Conservation (phyloP, 2,888 invertebrate species). For the Chironomus tentans region DNA sequence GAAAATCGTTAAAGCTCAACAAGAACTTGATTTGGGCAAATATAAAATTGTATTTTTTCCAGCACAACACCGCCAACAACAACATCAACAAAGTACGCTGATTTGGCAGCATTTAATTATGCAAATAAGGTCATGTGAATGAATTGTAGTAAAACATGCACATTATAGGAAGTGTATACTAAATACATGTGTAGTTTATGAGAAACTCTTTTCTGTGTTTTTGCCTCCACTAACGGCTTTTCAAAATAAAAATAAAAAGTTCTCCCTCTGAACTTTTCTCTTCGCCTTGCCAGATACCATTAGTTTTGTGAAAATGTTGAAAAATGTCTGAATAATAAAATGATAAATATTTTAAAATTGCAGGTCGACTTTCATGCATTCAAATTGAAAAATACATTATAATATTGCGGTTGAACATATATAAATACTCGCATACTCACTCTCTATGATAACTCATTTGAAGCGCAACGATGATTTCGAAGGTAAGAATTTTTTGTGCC, state of each 20-base stretch:
- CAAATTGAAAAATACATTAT: background rate
- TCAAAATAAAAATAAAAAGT: background rate
- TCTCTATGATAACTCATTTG: conserved; percentile 1
- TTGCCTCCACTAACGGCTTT: background rate
- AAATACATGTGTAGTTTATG: conserved; percentile 24
- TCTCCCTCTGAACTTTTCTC: background rate
- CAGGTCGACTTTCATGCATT: conserved; percentile 6
- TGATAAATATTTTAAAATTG: conserved; percentile 25
- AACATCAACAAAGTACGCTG: conserved; percentile 5
- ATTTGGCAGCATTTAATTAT: conserved; percentile 27
- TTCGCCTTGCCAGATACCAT: background rate
- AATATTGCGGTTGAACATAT: background rate
- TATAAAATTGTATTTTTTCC: background rate
- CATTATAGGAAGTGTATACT: conserved; percentile 25
- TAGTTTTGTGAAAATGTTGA: background rate
- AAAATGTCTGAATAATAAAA: conserved; percentile 10
- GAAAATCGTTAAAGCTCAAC: conserved; percentile 25
- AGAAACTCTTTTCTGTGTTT: background rate
- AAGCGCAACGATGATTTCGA: conserved; percentile 1
- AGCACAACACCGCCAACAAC: background rate
- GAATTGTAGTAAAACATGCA: conserved; percentile 28
- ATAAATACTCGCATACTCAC: background rate
- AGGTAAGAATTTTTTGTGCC: background rate
- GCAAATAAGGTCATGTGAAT: conserved; percentile 27
- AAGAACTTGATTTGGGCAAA: conserved; percentile 27